A percentile compares a stretch with the other conserved stretches of the same genome.
These are phyloP conservation scores for Palythoa grandiflora DNA, from an alignment of 92 coral and sea anemone genomes.

Conservation along the genomic window DNA sequence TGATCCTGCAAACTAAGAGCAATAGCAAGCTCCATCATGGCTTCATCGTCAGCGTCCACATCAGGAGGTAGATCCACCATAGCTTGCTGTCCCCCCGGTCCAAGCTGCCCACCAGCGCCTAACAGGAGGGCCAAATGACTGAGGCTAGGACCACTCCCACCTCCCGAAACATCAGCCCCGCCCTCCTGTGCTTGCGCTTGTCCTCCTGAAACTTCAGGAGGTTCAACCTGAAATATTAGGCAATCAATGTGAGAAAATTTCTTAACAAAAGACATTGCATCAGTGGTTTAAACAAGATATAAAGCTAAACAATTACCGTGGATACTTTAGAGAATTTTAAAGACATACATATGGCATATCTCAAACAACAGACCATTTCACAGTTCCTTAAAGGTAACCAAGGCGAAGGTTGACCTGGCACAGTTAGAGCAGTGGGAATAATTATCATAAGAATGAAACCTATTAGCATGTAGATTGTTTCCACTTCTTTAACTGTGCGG, in stretches of 20 bases:
- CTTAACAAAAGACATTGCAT: neutral
- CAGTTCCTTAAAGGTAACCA: no score
- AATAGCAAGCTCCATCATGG: slow-evolving; percentile 99
- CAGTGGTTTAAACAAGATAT: neutral
- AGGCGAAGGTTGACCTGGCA: no score
- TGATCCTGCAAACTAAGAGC: slow-evolving; percentile 99
- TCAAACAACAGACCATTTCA: no score
- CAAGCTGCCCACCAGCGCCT: slow-evolving; percentile 80
- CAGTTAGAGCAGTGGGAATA: no score
- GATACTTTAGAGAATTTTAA: no score
- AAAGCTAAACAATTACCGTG: neutral
- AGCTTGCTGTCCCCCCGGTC: slow-evolving; percentile 70
- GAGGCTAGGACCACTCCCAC: slow-evolving; percentile 41
- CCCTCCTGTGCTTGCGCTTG: slow-evolving; percentile 62
- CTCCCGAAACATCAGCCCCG: slow-evolving; percentile 33
- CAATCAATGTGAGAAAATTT: neutral
- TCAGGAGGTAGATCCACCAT: slow-evolving; percentile 95
- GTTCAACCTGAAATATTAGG: slow-evolving; percentile 2
- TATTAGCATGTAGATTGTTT: no score
- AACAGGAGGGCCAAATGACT: slow-evolving; percentile 90
- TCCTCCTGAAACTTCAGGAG: slow-evolving; percentile 60
- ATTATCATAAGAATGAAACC: no score
- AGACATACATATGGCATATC: no score
- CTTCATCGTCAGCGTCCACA: slow-evolving; percentile 93
- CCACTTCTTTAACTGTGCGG: no score